Evolutionary conservation across 2,888 invertebrate genomes (phyloP).

Genomic region (Drosophila subquinaria): DNA sequence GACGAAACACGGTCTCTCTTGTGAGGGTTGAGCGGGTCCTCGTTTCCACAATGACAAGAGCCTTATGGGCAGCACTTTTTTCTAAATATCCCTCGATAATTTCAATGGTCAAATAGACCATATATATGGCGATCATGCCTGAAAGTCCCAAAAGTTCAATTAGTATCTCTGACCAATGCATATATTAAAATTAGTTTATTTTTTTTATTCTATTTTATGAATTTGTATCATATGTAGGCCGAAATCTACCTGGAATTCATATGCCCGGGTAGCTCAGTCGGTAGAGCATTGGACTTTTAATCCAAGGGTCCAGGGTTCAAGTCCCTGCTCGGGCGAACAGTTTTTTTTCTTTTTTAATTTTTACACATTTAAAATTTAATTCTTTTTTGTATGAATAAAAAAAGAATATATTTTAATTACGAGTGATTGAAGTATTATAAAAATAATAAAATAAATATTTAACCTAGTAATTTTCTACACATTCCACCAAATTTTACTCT

Average conservation of each 20-base stretch:
- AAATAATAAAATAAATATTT: too few species aligned
- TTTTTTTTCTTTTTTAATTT: neutral
- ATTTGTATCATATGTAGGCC: neutral
- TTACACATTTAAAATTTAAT: neutral
- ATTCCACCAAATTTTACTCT: too few species aligned
- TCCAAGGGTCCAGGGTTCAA: conserved; percentile 86
- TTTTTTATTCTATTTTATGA: neutral
- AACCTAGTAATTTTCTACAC: too few species aligned
- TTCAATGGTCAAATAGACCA: conserved; percentile 8
- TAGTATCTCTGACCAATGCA: neutral
- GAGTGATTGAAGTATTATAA: too few species aligned
- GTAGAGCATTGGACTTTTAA: conserved; percentile 86
- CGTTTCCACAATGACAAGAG: conserved; percentile 16
- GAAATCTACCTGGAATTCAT: neutral
- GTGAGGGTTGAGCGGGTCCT: neutral
- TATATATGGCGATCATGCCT: conserved; percentile 7
- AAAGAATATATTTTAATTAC: too few species aligned
- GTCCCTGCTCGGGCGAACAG: conserved; percentile 85
- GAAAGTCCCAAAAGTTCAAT: neutral
- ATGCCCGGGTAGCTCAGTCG: conserved; percentile 85
- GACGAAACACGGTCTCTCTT: neutral
- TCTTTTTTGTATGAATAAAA: too few species aligned
- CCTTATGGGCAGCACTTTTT: neutral
- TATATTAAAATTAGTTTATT: neutral
- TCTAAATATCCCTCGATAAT: conserved; percentile 18